These are phyloP conservation scores for Scolopax bukidnonensis DNA, from an alignment of 2,797 vertebrate genomes.

Conservation along the genomic window DNA sequence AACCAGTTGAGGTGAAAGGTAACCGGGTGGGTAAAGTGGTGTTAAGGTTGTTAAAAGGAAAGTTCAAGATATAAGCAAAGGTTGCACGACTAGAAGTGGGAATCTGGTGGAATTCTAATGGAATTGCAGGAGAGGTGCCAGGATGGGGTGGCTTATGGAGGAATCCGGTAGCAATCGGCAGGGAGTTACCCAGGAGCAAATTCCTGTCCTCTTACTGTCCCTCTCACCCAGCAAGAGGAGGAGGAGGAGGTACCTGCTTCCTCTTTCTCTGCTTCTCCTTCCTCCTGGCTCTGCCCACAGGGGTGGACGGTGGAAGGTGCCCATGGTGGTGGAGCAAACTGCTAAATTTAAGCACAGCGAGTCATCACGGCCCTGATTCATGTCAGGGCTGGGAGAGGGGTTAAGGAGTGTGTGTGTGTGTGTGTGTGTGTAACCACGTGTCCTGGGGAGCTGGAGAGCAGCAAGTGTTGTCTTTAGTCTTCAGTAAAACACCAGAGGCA, in stretches of 20 bases:
- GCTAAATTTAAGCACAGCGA: not conserved
- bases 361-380: not conserved
- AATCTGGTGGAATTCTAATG: not conserved
- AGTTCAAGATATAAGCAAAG: not conserved
- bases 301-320: not conserved
- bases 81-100: rapidly evolving
- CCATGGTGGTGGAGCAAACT: not conserved
- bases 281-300: not conserved
- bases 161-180: not conserved
- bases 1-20: not conserved
- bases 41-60: not conserved
- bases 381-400: not conserved
- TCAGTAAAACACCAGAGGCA: not conserved
- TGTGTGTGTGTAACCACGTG: not conserved
- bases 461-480: not conserved
- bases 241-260: not conserved
- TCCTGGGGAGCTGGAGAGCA: not conserved
- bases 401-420: not conserved
- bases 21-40: not conserved
- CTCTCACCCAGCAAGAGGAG: not conserved
- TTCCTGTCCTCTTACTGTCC: not conserved
- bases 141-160: not conserved
- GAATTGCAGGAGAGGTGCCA: no score
- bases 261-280: not conserved
- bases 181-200: not conserved